Evolutionary conservation across 2,113 vertebrate species (phyloP).

Genomic region (Sciurus niger): DNA sequence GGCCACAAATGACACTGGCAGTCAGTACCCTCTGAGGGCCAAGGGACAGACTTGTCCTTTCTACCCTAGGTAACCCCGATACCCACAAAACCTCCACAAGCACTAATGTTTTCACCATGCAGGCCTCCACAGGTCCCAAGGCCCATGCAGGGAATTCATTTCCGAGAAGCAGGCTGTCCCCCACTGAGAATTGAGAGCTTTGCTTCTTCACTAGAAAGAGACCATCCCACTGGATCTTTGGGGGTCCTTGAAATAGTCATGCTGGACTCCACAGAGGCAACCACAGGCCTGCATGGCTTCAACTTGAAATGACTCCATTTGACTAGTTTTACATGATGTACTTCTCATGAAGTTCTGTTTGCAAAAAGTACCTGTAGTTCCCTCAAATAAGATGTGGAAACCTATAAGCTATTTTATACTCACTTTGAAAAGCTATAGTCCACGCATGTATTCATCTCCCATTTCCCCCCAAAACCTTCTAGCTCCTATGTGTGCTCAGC

Average conservation of each 20-base stretch:
- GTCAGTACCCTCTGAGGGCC: background rate
- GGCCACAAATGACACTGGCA: background rate
- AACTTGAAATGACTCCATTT: background rate
- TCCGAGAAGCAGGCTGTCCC: background rate
- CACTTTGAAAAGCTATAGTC: background rate
- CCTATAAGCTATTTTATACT: background rate
- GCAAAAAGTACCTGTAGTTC: background rate
- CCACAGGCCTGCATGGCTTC: background rate
- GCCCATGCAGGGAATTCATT: background rate
- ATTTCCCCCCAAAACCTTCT: background rate
- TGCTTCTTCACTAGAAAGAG: background rate
- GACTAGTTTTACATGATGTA: background rate
- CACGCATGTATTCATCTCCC: too few relatives aligned
- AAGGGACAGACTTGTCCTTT: background rate
- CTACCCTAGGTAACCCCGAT: fast-evolving
- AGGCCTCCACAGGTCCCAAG: background rate
- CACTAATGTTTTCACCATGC: background rate
- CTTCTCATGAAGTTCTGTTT: background rate
- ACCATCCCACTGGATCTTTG: fast-evolving
- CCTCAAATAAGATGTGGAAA: background rate
- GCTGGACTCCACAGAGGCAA: background rate
- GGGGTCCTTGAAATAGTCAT: background rate
- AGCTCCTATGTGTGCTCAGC: background rate
- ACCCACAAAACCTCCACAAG: background rate
- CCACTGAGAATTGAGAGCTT: background rate